Percentiles rank a stretch among this genome's conserved stretches.
phyloP scores from a whole-genome alignment of 2,113 vertebrate species.

The cattle (Bos taurus) region ARS-UCD2.0 NC_037330.1:92242501-92243000 shows the following conservation, averaged over 20 bases:
- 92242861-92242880: background rate
- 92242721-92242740: background rate
- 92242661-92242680: background rate
- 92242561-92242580: background rate
- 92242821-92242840: background rate
- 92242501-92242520: background rate
- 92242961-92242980: background rate
- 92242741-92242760: background rate
- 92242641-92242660: background rate
- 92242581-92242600: background rate
- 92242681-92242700: background rate
- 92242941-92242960: background rate
- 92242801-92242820: background rate
- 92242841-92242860: background rate
- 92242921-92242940: background rate
- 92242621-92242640: background rate
- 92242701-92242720: background rate
- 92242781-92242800: background rate
- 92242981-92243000: background rate
- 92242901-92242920: slow-evolving; percentile 4
- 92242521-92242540: background rate
- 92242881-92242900: background rate
- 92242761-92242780: background rate
- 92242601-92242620: background rate
- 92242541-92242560: background rate